Conservation (phyloP, 2,797 vertebrate genomes). For the Bradypodion ventrale region DNA sequence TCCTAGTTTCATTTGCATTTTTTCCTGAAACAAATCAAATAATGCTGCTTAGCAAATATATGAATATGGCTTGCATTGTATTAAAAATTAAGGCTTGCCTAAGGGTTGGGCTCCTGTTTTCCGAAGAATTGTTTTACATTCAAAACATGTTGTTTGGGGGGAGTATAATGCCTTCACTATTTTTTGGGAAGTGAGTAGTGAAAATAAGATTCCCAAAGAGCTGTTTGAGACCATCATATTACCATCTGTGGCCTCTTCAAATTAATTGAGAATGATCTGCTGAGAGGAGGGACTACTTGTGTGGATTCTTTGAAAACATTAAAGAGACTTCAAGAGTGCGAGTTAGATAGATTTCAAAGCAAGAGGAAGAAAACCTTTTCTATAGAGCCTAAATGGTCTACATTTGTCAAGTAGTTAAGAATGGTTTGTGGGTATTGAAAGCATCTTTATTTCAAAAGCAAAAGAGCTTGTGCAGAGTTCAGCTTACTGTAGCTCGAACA, state of each 20-base stretch:
- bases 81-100: neutral
- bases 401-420: neutral
- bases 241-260: conserved; percentile 32
- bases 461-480: neutral
- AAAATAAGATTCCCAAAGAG: conserved; percentile 8
- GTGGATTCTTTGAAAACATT: neutral
- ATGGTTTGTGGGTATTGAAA: neutral
- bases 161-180: neutral
- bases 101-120: conserved; percentile 2
- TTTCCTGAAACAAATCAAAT: conserved; percentile 7
- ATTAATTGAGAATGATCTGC: conserved; percentile 31
- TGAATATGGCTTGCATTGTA: neutral
- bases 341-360: neutral
- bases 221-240: conserved; percentile 20
- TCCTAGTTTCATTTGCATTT: neutral
- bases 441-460: neutral
- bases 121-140: neutral
- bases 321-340: conserved; percentile 1
- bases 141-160: conserved; percentile 1
- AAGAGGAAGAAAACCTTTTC: neutral
- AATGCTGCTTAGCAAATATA: accelerated
- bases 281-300: conserved; percentile 6
- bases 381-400: neutral
- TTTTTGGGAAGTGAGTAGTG: conserved; percentile 9
- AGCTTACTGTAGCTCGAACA: neutral